These are phyloP conservation scores for Stichodactyla helianthus DNA, from an alignment of 64 coral and sea anemone genomes.

Conservation along the genomic window DNA sequence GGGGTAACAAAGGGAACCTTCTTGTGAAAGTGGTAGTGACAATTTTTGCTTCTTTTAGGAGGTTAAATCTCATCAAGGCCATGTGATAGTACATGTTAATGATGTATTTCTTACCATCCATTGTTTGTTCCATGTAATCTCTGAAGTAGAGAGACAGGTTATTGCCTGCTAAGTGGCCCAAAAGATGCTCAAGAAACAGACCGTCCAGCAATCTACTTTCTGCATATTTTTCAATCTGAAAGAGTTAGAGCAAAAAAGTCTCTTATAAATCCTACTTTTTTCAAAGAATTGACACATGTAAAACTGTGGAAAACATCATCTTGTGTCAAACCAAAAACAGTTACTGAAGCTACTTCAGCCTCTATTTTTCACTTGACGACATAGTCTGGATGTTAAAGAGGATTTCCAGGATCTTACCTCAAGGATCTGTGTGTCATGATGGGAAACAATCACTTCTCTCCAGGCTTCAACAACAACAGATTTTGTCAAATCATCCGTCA, in stretches of 20 bases:
- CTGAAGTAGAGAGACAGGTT: constrained; percentile 56
- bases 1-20: too few relatives aligned
- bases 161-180: constrained; percentile 56
- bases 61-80: too few relatives aligned
- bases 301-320: too few relatives aligned
- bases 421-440: constrained; percentile 28
- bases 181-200: constrained; percentile 63
- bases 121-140: constrained; percentile 56
- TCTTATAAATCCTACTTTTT: too few relatives aligned
- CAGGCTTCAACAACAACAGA: constrained; percentile 36
- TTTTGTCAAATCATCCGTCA: constrained; percentile 32
- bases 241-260: not conserved
- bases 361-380: too few relatives aligned
- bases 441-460: constrained; percentile 33
- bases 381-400: too few relatives aligned
- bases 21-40: too few relatives aligned
- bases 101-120: constrained; percentile 56
- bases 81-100: not conserved
- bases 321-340: too few relatives aligned
- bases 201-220: constrained; percentile 54
- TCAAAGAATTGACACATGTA: too few relatives aligned
- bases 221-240: constrained; percentile 58
- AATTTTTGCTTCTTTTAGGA: too few relatives aligned
- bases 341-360: too few relatives aligned
- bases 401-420: constrained; percentile 8